These are phyloP conservation scores for Drosophila siamana DNA, from an alignment of 2,888 invertebrate genomes.

Conservation along the genomic window DNA sequence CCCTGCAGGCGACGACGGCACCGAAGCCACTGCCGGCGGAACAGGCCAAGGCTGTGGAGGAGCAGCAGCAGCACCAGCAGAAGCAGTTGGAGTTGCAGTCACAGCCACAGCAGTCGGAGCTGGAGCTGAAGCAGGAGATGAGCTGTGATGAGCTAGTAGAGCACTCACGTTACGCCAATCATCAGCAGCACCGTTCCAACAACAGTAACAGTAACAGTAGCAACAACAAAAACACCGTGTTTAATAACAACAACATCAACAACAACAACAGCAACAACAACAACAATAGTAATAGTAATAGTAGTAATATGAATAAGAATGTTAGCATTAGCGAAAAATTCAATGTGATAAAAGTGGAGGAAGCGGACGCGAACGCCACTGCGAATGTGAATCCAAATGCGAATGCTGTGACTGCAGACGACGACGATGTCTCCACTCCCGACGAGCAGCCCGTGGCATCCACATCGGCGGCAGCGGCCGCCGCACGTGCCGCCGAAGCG, in stretches of 20 bases:
- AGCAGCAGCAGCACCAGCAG: conserved; percentile 21
- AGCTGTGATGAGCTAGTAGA: conserved; percentile 53
- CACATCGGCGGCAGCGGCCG: conserved; percentile 69
- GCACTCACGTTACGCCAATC: conserved; percentile 67
- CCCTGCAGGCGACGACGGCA: conserved; percentile 56
- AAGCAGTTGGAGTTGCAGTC: conserved; percentile 49
- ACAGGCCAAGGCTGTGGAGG: not conserved
- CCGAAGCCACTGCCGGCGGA: not conserved
- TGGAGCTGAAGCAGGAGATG: conserved; percentile 53
- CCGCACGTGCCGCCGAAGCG: conserved; percentile 59
- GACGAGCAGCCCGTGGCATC: conserved; percentile 72
- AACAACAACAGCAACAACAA: conserved; percentile 74
- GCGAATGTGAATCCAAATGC: conserved; percentile 45
- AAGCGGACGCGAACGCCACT: conserved; percentile 57
- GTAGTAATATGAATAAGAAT: conserved; percentile 82
- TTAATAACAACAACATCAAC: conserved; percentile 54
- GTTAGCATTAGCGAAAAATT: conserved; percentile 84
- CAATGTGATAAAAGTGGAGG: conserved; percentile 85
- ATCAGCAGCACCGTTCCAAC: conserved; percentile 78
- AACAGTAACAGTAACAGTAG: conserved; percentile 30
- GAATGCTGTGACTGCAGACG: conserved; percentile 5
- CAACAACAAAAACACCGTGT: conserved; percentile 75
- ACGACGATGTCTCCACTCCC: conserved; percentile 10
- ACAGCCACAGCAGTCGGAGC: conserved; percentile 52
- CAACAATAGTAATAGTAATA: conserved; percentile 77